Evolutionary conservation across 2,797 vertebrate genomes (phyloP).

Genomic region (Pseudochaenichthys georgianus): DNA sequence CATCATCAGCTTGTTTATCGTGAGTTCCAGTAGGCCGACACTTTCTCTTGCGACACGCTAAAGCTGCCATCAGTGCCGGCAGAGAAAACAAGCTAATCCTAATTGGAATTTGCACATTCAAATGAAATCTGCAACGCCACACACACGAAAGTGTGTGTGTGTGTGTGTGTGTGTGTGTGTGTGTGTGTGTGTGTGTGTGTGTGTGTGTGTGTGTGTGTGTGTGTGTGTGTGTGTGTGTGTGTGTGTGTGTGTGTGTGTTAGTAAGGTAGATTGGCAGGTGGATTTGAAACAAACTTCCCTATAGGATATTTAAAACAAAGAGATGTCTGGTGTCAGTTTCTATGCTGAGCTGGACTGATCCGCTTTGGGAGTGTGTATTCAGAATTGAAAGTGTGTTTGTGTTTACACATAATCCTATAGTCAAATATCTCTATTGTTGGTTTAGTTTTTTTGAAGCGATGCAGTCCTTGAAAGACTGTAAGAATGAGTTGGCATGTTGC

Average conservation of each 20-base stretch:
- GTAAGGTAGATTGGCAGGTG: slow-evolving; percentile 42
- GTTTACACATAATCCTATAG: neutral
- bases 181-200: too few species aligned
- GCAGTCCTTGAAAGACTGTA: neutral
- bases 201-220: too few species aligned
- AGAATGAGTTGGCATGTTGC: neutral
- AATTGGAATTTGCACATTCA: slow-evolving; percentile 66
- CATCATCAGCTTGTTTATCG: slow-evolving; percentile 45
- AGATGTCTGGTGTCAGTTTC: slow-evolving; percentile 51
- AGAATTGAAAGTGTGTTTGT: slow-evolving; percentile 9
- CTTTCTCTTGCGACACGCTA: slow-evolving; percentile 41
- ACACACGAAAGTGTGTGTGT: too few species aligned
- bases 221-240: slow-evolving; percentile 1
- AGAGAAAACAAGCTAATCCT: slow-evolving; percentile 66
- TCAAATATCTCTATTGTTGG: neutral
- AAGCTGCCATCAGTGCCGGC: slow-evolving; percentile 43
- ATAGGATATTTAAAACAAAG: slow-evolving; percentile 57
- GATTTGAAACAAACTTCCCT: slow-evolving; percentile 38
- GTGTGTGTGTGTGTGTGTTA: slow-evolving; percentile 4
- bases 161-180: neutral
- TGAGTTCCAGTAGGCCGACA: slow-evolving; percentile 33
- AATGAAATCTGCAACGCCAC: slow-evolving; percentile 68
- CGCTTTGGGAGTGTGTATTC: slow-evolving; percentile 17
- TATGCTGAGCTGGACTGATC: slow-evolving; percentile 39
- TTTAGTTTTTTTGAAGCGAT: neutral